These are phyloP conservation scores for Mugil cephalus DNA, from an alignment of 2,113 vertebrate genomes.

Conservation along the genomic window DNA sequence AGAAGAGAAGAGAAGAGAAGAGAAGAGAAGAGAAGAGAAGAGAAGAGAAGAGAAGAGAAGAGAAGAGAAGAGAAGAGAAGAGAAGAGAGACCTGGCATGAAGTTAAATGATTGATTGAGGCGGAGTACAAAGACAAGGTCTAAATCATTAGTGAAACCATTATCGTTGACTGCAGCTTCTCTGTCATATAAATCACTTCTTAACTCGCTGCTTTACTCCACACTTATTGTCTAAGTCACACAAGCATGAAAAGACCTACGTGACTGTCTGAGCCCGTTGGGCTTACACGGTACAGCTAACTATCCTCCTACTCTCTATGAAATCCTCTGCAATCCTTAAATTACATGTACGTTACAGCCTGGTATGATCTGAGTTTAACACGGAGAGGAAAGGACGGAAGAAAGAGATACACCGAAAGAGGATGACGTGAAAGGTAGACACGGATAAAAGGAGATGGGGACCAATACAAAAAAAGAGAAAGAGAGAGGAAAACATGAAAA, in stretches of 20 bases:
- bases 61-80: background rate
- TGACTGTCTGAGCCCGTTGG: conserved; percentile 36
- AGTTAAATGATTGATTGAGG: conserved; percentile 70
- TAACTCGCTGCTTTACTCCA: conserved; percentile 58
- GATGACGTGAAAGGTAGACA: conserved; percentile 44
- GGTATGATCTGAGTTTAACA: conserved; percentile 12
- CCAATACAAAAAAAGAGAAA: conserved; percentile 13
- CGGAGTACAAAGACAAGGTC: conserved; percentile 69
- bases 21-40: conserved; percentile 20
- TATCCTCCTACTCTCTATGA: background rate
- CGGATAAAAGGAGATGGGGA: conserved; percentile 38
- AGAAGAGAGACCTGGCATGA: conserved; percentile 1
- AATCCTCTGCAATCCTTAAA: background rate
- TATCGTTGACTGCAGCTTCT: conserved; percentile 63
- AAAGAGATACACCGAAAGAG: conserved; percentile 21
- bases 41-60: background rate
- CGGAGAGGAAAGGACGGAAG: conserved; percentile 4
- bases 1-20: background rate
- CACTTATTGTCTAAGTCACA: conserved; percentile 47
- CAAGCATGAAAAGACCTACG: conserved; percentile 26
- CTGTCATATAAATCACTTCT: conserved; percentile 73
- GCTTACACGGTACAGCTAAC: background rate
- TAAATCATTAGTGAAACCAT: conserved; percentile 75
- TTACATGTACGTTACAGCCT: too few relatives aligned
- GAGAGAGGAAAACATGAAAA: background rate